These are phyloP conservation scores for Amiota minor DNA, from an alignment of 2,888 invertebrate genomes.

Conservation along the genomic window DNA sequence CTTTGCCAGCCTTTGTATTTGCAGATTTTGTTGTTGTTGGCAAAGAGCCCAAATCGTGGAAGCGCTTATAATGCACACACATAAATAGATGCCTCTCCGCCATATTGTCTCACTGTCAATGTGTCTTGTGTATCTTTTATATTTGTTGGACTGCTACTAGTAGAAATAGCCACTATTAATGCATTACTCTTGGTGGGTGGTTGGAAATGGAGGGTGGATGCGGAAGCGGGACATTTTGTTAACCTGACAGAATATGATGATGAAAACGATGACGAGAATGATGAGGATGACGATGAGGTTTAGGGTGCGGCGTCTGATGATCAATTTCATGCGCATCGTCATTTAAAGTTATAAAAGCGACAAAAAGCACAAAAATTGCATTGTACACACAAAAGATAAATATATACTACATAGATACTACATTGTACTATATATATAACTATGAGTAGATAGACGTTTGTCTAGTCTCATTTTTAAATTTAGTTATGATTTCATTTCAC, in stretches of 20 bases:
- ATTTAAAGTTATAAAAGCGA: constrained; percentile 17
- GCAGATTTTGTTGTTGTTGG: constrained; percentile 35
- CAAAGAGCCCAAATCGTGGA: constrained; percentile 14
- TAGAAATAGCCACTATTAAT: background rate
- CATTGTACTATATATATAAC: no score
- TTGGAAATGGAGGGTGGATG: background rate
- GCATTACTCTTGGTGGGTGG: background rate
- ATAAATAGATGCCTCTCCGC: background rate
- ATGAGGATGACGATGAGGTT: background rate
- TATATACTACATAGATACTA: no score
- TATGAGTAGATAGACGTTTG: background rate
- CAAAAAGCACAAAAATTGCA: background rate
- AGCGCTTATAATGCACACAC: background rate
- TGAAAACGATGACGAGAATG: background rate
- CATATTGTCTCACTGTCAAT: background rate
- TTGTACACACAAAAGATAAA: no score
- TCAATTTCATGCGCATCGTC: constrained; percentile 21
- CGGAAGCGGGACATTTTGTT: no score
- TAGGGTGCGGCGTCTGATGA: constrained; percentile 2
- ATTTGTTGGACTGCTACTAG: no score
- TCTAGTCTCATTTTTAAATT: constrained; percentile 27
- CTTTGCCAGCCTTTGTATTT: background rate
- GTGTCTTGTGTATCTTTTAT: no score
- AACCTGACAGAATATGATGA: no score
- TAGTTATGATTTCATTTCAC: constrained; percentile 23